Evolutionary conservation across 2,888 invertebrate genomes (phyloP), one percentile per base, ranked within the genome.

Genomic region (Arrhopalites spinosus): DNA sequence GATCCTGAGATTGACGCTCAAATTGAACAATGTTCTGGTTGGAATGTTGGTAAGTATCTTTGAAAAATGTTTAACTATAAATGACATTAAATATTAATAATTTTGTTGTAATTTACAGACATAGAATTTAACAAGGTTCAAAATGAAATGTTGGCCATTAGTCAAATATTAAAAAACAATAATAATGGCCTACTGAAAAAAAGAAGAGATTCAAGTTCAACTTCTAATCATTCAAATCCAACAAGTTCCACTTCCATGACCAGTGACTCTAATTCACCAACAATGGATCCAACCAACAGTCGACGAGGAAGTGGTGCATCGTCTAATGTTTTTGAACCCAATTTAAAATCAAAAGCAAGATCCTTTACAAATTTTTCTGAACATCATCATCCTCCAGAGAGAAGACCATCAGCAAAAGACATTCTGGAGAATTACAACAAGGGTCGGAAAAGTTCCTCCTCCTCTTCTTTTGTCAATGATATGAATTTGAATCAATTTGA

Each of bases 1-100:
- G 81, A 81, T 69, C 77, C 79, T 0, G 69, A 78, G 29, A 15
- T 80, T 25, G 82, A 82, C 73, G 76, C 79, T 25, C 75, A 78
- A 8, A 82, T 82, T 74, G 82, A 82, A 29, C 64, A 77, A 13
- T 82, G 82, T 53, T 81, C 80, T 1, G 81, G 81, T 0, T 82
- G 82, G 81, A 81, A 81, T 68, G 78, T 81, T 2, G 36, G 36
- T 36, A 11, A 36, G 36, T 36, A n/a, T n/a, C n/a, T n/a, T n/a
- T 36, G 36, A 36, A 36, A 36, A 36, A 7, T 36, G 3, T 36
- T 11, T 7, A 7, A 36, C 36, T 36, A n/a, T n/a, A n/a, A n/a
- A n/a, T n/a, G n/a, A n/a, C n/a, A n/a, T n/a, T n/a, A n/a, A n/a
- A n/a, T n/a, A n/a, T n/a, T n/a, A n/a, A n/a, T n/a, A n/a, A n/a